Evolutionary conservation across 2,888 invertebrate genomes (phyloP), one percentile per base, ranked within the genome.

Genomic region (Phaedon cochleariae): DNA sequence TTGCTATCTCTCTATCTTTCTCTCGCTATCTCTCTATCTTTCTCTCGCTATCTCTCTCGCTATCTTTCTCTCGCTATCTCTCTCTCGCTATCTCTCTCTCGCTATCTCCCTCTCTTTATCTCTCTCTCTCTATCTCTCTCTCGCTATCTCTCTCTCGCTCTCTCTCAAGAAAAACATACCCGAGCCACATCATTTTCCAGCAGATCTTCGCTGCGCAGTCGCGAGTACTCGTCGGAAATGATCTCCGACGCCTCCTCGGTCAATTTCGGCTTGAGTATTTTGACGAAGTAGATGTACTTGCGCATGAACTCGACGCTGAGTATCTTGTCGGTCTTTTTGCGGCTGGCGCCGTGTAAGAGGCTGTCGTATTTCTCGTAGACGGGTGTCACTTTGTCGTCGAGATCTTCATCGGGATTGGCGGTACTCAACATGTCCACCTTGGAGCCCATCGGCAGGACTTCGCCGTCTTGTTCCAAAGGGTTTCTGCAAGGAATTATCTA

Each of bases 221-320:
- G 90, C 0, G 97, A 91, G 84, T 98, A 99, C 82, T 98, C 97
- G 73, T 97, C 95, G 0, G 97, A 91, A 74, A 99, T 97, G 55
- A 90, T 88, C 78, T 93, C 91, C 1, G 93, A 93, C 0, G 98
- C 98, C 75, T 94, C 93, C 79, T 94, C 90, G 0, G 96, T 95
- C 64, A 99, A 86, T 68, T 88, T 89, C 0, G 99, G 98, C 83
- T 96, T 96, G 85, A 97, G 88, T 62, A 92, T 90, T 74, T 95
- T 94, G n/a, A 98, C 98, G 76, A 99, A 92, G 81, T 97, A 93
- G 70, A 99, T 93, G 83, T 94, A 99, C 85, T 99, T 99, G 72
- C 94, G 88, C 96, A 99, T 96, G 80, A 99, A 99, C 70, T 91
- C 90, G 67, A 95, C 92, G 71, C 92, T 95, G 0, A 99, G 85